These are phyloP conservation scores for Drosophila ananassae DNA, from an alignment of 1,140 invertebrate genomes.

Conservation along the genomic window DNA sequence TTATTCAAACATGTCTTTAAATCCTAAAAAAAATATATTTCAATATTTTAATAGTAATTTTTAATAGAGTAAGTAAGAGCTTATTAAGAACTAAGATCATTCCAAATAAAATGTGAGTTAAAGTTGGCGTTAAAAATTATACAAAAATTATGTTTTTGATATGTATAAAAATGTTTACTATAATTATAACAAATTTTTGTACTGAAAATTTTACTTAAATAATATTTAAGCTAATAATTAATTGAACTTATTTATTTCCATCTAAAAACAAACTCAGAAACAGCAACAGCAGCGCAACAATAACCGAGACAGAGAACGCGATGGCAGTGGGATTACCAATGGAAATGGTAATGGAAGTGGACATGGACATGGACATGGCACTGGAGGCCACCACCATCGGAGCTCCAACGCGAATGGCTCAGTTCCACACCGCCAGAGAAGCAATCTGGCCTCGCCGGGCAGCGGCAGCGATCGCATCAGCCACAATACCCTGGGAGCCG, in stretches of 20 bases:
- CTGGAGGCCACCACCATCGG: conserved; percentile 27
- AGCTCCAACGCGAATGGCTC: conserved; percentile 3
- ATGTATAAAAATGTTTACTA: too few species aligned
- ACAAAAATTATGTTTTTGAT: too few species aligned
- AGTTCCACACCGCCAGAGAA: conserved; percentile 45
- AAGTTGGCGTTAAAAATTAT: too few species aligned
- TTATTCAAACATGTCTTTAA: too few species aligned
- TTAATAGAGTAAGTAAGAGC: too few species aligned
- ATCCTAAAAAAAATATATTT: too few species aligned
- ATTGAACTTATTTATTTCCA: not conserved
- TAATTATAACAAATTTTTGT: too few species aligned
- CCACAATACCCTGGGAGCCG: conserved; percentile 11
- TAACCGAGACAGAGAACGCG: conserved; percentile 37
- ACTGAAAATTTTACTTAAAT: too few species aligned
- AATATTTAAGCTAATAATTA: not conserved
- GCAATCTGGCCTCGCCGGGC: conserved; percentile 40
- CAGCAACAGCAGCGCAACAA: conserved; percentile 50
- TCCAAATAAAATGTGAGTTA: too few species aligned
- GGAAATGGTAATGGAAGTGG: conserved; percentile 23
- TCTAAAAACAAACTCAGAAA: conserved; percentile 7
- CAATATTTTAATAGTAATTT: too few species aligned
- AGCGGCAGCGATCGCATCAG: conserved; percentile 65
- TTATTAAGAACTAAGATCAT: too few species aligned
- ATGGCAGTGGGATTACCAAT: conserved; percentile 26
- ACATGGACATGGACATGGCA: conserved; percentile 35